Evolutionary conservation across 2,113 vertebrate genomes (phyloP).

Genomic region (Pyxicephalus adspersus): DNA sequence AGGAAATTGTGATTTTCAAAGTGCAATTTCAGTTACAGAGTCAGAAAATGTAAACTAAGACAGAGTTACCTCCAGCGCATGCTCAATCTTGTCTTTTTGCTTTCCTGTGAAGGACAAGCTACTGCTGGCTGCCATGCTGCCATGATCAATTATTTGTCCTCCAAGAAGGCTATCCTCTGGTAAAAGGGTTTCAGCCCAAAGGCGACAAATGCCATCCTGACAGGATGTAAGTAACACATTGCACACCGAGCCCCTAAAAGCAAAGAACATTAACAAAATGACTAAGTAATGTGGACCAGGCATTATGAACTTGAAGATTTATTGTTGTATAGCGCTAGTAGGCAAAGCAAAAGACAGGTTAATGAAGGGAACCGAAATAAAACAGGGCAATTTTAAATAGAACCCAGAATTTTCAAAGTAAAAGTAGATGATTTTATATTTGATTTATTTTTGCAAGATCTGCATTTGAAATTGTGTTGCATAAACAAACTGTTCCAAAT

Average conservation of each 20-base stretch:
- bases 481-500: too few species aligned
- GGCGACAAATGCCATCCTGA: constrained; percentile 91
- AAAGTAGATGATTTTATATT: not conserved
- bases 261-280: constrained; percentile 57
- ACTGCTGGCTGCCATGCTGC: constrained; percentile 81
- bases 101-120: constrained; percentile 78
- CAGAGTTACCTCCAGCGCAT: constrained; percentile 89
- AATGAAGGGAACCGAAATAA: not conserved
- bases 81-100: constrained; percentile 94
- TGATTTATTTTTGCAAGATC: not conserved
- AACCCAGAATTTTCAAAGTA: not conserved
- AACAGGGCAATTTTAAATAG: not conserved
- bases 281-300: not conserved
- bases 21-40: too few species aligned
- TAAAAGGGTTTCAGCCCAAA: constrained; percentile 93
- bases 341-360: not conserved
- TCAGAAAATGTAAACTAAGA: not conserved
- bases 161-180: constrained; percentile 93
- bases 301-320: not conserved
- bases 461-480: not conserved
- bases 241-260: constrained; percentile 88
- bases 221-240: constrained; percentile 95
- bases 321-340: not conserved
- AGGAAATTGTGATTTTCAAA: too few species aligned
- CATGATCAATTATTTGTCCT: constrained; percentile 93